A percentile compares a stretch with the other conserved stretches of the same genome.
Evolutionary conservation across 2,888 invertebrate genomes (phyloP).

Genomic region (Agrilus mali): DNA sequence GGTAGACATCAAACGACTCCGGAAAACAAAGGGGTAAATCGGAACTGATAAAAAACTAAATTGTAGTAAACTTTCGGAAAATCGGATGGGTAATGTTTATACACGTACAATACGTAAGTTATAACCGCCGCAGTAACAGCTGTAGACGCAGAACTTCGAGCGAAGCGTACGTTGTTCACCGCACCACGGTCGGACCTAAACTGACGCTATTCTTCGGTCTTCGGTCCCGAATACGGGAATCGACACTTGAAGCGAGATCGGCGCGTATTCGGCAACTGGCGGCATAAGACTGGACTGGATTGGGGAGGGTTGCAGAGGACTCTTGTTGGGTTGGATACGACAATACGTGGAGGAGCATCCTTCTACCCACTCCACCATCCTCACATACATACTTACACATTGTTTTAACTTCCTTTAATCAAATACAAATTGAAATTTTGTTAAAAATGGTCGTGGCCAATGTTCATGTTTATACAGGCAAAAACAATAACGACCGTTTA

Average conservation of each 20-base stretch:
- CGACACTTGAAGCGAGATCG: constrained; percentile 22
- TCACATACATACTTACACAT: no score
- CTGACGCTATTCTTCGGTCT: constrained; percentile 8
- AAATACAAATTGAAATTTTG: no score
- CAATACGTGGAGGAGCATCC: constrained; percentile 18
- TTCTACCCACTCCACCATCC: constrained; percentile 12
- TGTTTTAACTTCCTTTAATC: no score
- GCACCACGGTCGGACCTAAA: constrained; percentile 3
- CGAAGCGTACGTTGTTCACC: no score
- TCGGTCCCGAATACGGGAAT: constrained; percentile 14
- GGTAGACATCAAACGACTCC: neutral
- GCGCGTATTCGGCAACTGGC: constrained; percentile 18
- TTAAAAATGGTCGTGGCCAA: no score
- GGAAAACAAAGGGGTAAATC: neutral
- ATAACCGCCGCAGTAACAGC: no score
- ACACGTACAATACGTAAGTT: neutral
- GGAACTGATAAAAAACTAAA: constrained; percentile 2
- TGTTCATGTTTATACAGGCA: no score
- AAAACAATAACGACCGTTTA: no score
- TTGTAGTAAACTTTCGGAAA: neutral
- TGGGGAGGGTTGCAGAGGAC: constrained; percentile 24
- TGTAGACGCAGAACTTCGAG: neutral
- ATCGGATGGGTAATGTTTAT: neutral
- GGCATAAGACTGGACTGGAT: constrained; percentile 13
- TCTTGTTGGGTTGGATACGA: constrained; percentile 23